Percentiles rank a stretch among this genome's conserved stretches.
phyloP scores from a whole-genome alignment of 2,888 invertebrate species.

The Pasiphila rectangulata region DNA sequence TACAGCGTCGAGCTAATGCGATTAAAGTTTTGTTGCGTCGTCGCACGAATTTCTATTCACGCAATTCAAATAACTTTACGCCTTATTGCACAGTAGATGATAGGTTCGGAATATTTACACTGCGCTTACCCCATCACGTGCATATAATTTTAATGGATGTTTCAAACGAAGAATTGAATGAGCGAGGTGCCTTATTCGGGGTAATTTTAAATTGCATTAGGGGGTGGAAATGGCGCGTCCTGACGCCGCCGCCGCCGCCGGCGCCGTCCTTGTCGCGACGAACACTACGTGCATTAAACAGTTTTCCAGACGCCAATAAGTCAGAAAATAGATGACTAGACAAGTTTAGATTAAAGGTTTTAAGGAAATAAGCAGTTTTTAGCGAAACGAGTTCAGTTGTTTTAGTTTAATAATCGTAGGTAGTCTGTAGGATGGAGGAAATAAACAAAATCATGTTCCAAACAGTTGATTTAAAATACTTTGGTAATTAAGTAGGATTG shows the following conservation, averaged over 20 bases:
- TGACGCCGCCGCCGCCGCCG: conserved; percentile 41
- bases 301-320: conserved; percentile 19
- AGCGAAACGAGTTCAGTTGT: not conserved
- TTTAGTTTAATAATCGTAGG: not conserved
- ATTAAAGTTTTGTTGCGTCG: conserved; percentile 53
- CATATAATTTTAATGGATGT: conserved; percentile 49
- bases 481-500: too few species aligned
- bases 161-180: conserved; percentile 51
- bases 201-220: conserved; percentile 69
- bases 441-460: too few species aligned
- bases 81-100: conserved; percentile 63
- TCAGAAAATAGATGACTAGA: conserved; percentile 19
- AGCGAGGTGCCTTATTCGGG: conserved; percentile 48
- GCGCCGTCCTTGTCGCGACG: conserved; percentile 39
- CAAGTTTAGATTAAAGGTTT: too few species aligned
- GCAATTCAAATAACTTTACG: conserved; percentile 67
- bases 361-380: too few species aligned
- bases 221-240: conserved; percentile 49
- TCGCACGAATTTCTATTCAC: conserved; percentile 63
- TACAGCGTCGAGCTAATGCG: conserved; percentile 55
- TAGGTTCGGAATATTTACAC: conserved; percentile 57
- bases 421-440: not conserved
- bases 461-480: too few species aligned
- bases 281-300: conserved; percentile 10
- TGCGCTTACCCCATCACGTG: conserved; percentile 48